Evolutionary conservation across 2,113 vertebrate genomes (phyloP).

Genomic region (Rhodinocichla rosea): DNA sequence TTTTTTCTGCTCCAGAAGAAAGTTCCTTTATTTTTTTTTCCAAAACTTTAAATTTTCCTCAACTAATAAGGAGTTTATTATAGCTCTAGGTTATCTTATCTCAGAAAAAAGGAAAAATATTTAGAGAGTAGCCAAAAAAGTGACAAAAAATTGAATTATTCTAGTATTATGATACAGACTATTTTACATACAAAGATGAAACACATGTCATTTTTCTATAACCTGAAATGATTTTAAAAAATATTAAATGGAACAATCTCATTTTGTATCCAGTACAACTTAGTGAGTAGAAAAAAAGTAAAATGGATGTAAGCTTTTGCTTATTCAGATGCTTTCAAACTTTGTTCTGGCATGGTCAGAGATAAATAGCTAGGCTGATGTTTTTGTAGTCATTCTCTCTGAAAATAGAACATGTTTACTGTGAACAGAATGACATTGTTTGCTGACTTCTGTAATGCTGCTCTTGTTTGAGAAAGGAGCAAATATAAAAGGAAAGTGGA

Average conservation of each 20-base stretch:
- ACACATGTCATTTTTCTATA: background rate
- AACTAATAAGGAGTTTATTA: background rate
- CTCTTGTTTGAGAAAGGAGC: background rate
- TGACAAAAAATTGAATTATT: background rate
- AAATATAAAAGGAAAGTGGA: background rate
- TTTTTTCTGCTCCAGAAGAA: background rate
- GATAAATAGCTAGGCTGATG: background rate
- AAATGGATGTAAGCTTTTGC: background rate
- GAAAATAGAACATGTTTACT: conserved; percentile 42
- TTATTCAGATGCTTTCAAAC: background rate
- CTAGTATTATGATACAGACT: background rate
- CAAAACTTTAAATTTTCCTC: background rate
- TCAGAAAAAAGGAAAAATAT: background rate
- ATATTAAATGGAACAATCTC: background rate
- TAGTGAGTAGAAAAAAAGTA: background rate
- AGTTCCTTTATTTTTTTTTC: background rate
- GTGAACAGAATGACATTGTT: conserved; percentile 22
- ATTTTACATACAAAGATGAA: background rate
- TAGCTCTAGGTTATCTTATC: background rate
- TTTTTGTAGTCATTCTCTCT: background rate
- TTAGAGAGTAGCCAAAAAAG: background rate
- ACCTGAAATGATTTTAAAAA: background rate
- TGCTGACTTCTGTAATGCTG: background rate
- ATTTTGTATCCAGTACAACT: background rate
- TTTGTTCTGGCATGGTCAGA: background rate